Evolutionary conservation across 2,888 invertebrate species (phyloP).

Genomic region (Aleiodes leptofemur): DNA sequence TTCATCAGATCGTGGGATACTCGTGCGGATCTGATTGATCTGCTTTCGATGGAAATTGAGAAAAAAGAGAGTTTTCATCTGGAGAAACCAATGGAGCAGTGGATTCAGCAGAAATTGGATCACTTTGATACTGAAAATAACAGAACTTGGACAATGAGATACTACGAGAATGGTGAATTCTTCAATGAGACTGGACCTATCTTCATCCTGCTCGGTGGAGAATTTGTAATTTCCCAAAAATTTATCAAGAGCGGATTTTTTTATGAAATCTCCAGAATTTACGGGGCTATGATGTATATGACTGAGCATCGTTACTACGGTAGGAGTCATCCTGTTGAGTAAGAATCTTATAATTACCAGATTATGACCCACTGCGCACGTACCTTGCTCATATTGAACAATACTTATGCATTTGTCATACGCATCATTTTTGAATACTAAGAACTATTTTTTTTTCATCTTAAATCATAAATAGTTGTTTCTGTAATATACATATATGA

Average conservation of each 20-base stretch:
- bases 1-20: too few relatives aligned
- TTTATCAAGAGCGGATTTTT: conserved; percentile 80
- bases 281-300: conserved; percentile 82
- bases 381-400: too few relatives aligned
- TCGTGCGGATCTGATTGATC: too few relatives aligned
- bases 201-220: conserved; percentile 84
- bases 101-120: conserved; percentile 78
- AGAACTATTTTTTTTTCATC: too few relatives aligned
- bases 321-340: conserved; percentile 83
- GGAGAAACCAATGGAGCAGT: conserved; percentile 63
- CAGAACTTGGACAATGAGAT: conserved; percentile 78
- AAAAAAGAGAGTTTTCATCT: too few relatives aligned
- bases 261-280: conserved; percentile 78
- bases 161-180: conserved; percentile 62
- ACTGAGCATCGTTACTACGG: conserved; percentile 92
- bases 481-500: too few relatives aligned
- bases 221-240: conserved; percentile 81
- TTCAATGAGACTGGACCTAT: conserved; percentile 76
- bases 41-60: too few relatives aligned
- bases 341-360: conserved; percentile 63
- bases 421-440: too few relatives aligned
- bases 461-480: too few relatives aligned
- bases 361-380: too few relatives aligned
- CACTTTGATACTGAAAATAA: conserved; percentile 78
- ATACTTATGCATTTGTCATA: too few relatives aligned